phyloP scores from a whole-genome alignment of 1,140 invertebrate species.

The Cepaea nemoralis region DNA sequence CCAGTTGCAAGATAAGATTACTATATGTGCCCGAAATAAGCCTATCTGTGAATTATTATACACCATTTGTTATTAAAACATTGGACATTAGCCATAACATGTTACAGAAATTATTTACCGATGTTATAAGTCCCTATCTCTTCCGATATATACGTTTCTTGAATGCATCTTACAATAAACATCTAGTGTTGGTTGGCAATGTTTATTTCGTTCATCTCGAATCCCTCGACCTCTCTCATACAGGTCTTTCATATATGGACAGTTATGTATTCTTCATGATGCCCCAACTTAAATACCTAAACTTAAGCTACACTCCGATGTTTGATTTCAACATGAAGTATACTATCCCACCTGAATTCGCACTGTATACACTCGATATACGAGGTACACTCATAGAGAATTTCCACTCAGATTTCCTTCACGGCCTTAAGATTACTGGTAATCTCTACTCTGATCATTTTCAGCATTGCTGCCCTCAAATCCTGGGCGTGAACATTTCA shows the following conservation, averaged over 20 bases:
- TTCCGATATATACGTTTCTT: neutral
- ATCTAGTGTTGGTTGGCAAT: neutral
- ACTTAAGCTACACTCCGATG: neutral
- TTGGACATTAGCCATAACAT: neutral
- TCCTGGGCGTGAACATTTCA: slow-evolving; percentile 30
- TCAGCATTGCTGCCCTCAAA: slow-evolving; percentile 52
- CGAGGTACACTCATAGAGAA: neutral
- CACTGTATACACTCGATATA: neutral
- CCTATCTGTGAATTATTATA: neutral
- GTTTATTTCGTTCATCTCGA: neutral
- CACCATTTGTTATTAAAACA: neutral
- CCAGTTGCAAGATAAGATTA: neutral
- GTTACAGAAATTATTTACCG: neutral
- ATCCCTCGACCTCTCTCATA: neutral
- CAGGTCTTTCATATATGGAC: neutral
- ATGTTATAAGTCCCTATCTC: neutral
- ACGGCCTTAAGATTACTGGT: neutral
- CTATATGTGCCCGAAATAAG: too few relatives aligned
- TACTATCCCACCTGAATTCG: neutral
- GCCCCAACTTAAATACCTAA: neutral
- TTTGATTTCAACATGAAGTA: neutral
- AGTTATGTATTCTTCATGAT: neutral
- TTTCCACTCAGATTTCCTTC: neutral
- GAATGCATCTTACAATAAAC: neutral
- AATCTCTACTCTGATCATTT: slow-evolving; percentile 45